A percentile compares a stretch with the other conserved stretches of the same genome.
These are phyloP conservation scores for Macrocentrus cingulum DNA, from an alignment of 1,140 invertebrate species.

Conservation along the genomic window DNA sequence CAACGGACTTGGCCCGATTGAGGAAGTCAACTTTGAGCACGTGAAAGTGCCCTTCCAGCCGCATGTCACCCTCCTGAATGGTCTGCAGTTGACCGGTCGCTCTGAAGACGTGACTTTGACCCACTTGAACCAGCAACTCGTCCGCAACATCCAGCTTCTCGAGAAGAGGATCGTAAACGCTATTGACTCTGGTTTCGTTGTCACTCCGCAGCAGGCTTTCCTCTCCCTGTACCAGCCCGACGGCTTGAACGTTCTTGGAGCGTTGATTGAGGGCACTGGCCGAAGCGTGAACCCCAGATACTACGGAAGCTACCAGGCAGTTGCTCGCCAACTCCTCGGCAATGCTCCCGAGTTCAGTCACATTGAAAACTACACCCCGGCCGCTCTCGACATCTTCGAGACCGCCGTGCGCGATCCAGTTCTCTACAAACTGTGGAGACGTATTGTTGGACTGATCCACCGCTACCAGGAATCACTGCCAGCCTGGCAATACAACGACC, in stretches of 20 bases:
- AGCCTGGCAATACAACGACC: constrained; percentile 65
- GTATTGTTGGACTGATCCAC: constrained; percentile 56
- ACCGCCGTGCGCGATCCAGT: constrained; percentile 59
- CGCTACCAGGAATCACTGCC: constrained; percentile 63
- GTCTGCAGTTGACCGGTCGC: constrained; percentile 65
- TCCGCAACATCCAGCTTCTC: constrained; percentile 57
- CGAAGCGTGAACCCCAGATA: constrained; percentile 57
- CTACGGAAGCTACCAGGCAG: constrained; percentile 62
- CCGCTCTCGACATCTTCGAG: constrained; percentile 54
- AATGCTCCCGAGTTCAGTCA: constrained; percentile 41
- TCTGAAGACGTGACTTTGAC: constrained; percentile 60
- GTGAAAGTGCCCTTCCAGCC: constrained; percentile 65
- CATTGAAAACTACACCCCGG: constrained; percentile 53
- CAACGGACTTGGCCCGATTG: constrained; percentile 54
- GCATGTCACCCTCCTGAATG: constrained; percentile 64
- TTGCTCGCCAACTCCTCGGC: constrained; percentile 64
- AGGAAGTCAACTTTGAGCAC: constrained; percentile 52
- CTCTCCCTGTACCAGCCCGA: constrained; percentile 52
- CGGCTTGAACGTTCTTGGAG: constrained; percentile 58
- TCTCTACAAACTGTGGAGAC: constrained; percentile 59
- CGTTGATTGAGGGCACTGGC: constrained; percentile 55
- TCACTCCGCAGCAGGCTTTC: constrained; percentile 51
- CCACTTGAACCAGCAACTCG: constrained; percentile 54
- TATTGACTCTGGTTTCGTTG: constrained; percentile 66
- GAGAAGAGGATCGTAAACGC: constrained; percentile 66